Base-by-base conservation (phyloP, 2,888 invertebrate species). In the Uloborus plumipes region DNA sequence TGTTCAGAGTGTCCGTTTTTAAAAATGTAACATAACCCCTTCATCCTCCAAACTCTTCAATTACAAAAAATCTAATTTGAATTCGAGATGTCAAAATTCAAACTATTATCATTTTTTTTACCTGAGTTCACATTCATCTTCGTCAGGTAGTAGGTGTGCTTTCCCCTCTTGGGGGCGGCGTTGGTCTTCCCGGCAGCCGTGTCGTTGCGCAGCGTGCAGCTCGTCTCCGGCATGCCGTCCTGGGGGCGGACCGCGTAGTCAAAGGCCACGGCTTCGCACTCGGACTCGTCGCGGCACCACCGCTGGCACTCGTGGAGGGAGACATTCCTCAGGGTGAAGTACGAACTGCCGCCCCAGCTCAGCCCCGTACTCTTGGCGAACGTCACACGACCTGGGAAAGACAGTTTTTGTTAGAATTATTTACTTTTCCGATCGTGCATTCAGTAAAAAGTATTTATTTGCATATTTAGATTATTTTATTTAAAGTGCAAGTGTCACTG, bases 301-400 rank as follows among this genome's bases (percentile, higher is more conserved):
- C 96, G 95, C 89, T 97, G 96, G 89, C 97, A 97, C 89, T 97
- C 96, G 91, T 95, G 96, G 61, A 97, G 91, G n/a, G 96, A 95
- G 58, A 97, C 91, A 90, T 97, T 97, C 88, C 95, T 93, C 74
- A 96, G 95, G 73, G 94, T 96, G 90, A 96, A 96, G 89, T 97
- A 97, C 61, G 96, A 95, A 79, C 93, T 95, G 72, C 97, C 97
- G 75, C 94, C 91, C 89, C 95, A 97, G 90, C 97, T 97, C 87
- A 93, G 93, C 89, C 97, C 96, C 85, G 97, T 97, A 85, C 97
- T 91, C 90, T 97, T 97, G 90, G 97, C 96, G 88, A 97, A 97
- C n/a, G 96, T 96, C 88, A 94, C 94, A 87, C 94, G 93, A 87
- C 93, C 95, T 93, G 91, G 0, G 51, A 55, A n/a, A 22, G 26